Base-by-base conservation (phyloP, 2,888 invertebrate species). In the Phytoseiulus persimilis region DNA sequence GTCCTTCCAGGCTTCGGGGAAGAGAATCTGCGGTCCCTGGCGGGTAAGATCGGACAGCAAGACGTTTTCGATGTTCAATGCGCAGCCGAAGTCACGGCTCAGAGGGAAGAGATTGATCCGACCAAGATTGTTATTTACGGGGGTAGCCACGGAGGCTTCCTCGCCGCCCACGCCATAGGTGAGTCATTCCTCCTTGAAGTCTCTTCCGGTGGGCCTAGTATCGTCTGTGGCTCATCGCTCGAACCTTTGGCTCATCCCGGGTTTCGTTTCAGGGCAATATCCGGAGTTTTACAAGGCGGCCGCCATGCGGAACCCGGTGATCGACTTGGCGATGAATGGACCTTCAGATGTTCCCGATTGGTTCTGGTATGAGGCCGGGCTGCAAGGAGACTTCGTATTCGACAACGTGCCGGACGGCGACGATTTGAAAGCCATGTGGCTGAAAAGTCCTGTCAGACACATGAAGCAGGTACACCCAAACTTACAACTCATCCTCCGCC, bases 91-190 rank as follows among this genome's bases (percentile, higher is more conserved):
- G 87, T 87, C 39, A 87, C 87, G 0, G 87, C 87, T 3, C 87
- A 87, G 32, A 33, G 87, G 6, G 87, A 87, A 45, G 87, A 87
- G 32, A 92, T 96, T 11, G 94, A 96, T 92, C 92, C 93, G 0
- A 93, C 94, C 0, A 94, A 94, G 90, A 92, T 96, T 23, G 94
- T 94, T 89, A 93, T 96, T 0, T 94, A 94, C 91, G 97, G 97
- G 0, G 97, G 97, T 0, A 97, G 97, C 0, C 97, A 97, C 92
- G 98, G 97, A 23, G 97, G 97, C 32, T 97, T 97, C 93, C 93
- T 97, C 0, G 95, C 95, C 2, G 94, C 95, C 2, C 96, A 97
- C 92, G 93, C 97, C 2, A 95, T 96, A 92, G 96, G 96, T 87
- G n/a, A n/a, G 87, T 33, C 33, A 23, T 84, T 32, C 31, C 32